phyloP scores from a whole-genome alignment of 2,113 vertebrate genomes.

The Arothron firmamentum region DNA sequence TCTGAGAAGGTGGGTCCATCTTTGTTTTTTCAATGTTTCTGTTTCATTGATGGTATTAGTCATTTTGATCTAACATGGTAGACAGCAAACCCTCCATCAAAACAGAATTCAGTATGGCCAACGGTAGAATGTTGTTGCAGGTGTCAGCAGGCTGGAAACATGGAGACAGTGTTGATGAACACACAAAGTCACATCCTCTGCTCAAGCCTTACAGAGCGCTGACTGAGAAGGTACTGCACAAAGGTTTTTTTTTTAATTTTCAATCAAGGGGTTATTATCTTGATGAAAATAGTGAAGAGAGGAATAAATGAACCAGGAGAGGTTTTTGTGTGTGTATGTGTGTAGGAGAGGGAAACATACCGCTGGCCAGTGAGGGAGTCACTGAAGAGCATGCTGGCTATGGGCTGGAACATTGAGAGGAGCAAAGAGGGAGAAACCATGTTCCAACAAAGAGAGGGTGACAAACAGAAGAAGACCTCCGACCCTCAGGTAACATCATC shows the following conservation, averaged over 20 bases:
- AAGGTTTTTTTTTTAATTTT: no score
- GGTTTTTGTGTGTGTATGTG: constrained; percentile 17
- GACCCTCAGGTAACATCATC: constrained; percentile 79
- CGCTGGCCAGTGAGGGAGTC: constrained; percentile 94
- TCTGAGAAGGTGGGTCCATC: constrained; percentile 87
- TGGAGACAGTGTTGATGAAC: constrained; percentile 84
- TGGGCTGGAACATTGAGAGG: constrained; percentile 91
- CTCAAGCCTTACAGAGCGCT: constrained; percentile 90
- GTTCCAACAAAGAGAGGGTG: constrained; percentile 85
- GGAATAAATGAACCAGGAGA: not conserved
- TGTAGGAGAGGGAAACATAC: constrained; percentile 90
- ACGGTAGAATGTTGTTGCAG: constrained; percentile 63
- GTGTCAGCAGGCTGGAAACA: constrained; percentile 89
- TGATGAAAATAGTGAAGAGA: no score
- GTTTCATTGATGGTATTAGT: no score
- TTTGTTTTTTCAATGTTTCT: not conserved
- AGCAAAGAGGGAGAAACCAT: constrained; percentile 87
- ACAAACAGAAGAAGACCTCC: constrained; percentile 82
- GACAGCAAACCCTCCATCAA: no score
- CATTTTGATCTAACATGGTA: no score
- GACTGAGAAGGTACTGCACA: constrained; percentile 85
- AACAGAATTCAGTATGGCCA: not conserved
- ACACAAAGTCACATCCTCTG: constrained; percentile 87
- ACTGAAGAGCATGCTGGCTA: constrained; percentile 90
- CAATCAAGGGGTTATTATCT: not conserved